These are phyloP conservation scores for Cephus pulcher DNA, from an alignment of 2,888 invertebrate genomes.

Conservation along the genomic window DNA sequence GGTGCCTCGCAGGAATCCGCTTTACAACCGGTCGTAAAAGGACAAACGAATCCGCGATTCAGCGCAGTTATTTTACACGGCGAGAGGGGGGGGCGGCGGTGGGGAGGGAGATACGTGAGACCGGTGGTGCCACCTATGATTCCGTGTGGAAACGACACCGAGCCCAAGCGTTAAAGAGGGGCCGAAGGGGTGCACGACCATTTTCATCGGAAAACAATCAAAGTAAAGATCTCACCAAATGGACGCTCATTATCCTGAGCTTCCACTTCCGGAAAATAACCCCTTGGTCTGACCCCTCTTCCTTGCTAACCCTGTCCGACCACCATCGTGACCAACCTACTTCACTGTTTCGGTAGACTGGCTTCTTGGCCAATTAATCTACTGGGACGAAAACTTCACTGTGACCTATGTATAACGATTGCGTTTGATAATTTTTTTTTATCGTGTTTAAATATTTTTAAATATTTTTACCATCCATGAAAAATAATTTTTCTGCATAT, in stretches of 20 bases:
- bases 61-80: neutral
- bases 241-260: neutral
- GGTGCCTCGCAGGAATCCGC: neutral
- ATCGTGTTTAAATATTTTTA: neutral
- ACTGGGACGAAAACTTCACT: neutral
- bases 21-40: neutral
- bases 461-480: too few relatives aligned
- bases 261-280: neutral
- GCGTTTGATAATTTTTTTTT: neutral
- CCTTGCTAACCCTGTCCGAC: neutral
- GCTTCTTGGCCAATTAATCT: neutral
- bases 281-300: neutral
- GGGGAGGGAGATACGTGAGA: neutral
- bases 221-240: neutral
- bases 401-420: neutral
- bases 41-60: neutral
- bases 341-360: neutral
- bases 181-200: neutral
- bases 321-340: neutral
- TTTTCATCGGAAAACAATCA: neutral
- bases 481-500: neutral
- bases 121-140: neutral
- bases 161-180: neutral
- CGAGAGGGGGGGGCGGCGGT: too few relatives aligned
- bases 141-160: neutral